Evolutionary conservation across 1,140 invertebrate species (phyloP), one percentile per base, ranked within the genome.

Genomic region (Calosoma granatense): DNA sequence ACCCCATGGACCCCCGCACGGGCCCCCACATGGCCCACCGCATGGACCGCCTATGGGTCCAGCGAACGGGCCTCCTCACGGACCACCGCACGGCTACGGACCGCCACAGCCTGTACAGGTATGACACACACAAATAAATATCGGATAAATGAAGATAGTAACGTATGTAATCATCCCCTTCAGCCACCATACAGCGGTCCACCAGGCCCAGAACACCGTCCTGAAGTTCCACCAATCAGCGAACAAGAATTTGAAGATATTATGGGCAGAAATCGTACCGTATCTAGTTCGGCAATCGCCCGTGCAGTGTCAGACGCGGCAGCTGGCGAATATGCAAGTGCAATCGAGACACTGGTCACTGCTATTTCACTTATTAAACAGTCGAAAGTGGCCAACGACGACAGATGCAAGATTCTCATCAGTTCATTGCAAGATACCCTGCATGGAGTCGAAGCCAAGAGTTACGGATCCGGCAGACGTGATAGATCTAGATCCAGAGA

Each of bases 181-280:
- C 26, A 55, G 22, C 20, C 54, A 6, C 19, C 36, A 9, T 55
- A 55, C 22, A 54, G 54, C 19, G 43, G 22, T 11, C 30, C 23
- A 21, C 51, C 41, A 12, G 41, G 41, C 17, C 41, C 41, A 17
- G 41, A 47, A 47, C 78, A 81, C 65, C 72, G 80, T 21, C 70
- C 77, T 21, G 81, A 84, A 60, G 76, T 81, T 43, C 82, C 87
- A 0, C 81, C 81, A 23, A 79, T 97, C 20, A 87, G 84, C 59
- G 95, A 98, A 73, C 86, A 87, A 60, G 97, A 99, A 78, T 98
- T 98, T 75, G 95, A 99, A 75, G 97, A 99, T 73, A 94, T 98
- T 36, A 97, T 99, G 90, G 83, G 87, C 54, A 81, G 97, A 61
- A 99, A 99, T 75, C 81, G 95, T 60, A 98, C 94, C 11, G 95